Conservation (phyloP, 2,113 vertebrate species). For the Picathartes gymnocephalus region DNA sequence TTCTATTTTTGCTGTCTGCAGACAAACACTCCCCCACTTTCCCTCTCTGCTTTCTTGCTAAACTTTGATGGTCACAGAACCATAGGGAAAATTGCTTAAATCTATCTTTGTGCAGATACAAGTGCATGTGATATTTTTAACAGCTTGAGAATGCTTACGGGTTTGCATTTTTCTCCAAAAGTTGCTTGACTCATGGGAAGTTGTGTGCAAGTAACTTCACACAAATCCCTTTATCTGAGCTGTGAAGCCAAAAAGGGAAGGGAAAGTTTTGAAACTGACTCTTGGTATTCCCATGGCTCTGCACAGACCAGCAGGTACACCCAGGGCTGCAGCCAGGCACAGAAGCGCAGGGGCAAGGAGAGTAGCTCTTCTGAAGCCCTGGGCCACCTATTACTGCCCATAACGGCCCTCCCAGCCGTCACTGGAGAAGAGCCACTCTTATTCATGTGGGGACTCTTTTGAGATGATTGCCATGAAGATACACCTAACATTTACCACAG, state of each 20-base stretch:
- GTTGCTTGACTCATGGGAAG: accelerated
- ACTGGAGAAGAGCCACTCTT: accelerated
- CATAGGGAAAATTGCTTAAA: background rate
- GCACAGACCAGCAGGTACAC: accelerated
- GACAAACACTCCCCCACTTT: background rate
- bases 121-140: background rate
- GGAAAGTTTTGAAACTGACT: background rate
- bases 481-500: background rate
- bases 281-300: accelerated
- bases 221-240: background rate
- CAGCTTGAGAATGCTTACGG: background rate
- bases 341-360: background rate
- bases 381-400: accelerated
- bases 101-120: background rate
- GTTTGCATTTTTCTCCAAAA: background rate
- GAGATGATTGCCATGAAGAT: background rate
- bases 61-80: background rate
- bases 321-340: background rate
- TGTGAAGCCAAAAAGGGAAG: background rate
- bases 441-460: background rate
- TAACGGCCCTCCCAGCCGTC: accelerated
- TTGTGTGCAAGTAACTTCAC: accelerated
- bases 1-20: background rate
- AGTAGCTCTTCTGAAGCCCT: too few species aligned
- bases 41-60: background rate